Percentiles rank a stretch among this genome's conserved stretches.
Evolutionary conservation across 2,888 invertebrate genomes (phyloP).

Genomic region (Yponomeuta evonymella): DNA sequence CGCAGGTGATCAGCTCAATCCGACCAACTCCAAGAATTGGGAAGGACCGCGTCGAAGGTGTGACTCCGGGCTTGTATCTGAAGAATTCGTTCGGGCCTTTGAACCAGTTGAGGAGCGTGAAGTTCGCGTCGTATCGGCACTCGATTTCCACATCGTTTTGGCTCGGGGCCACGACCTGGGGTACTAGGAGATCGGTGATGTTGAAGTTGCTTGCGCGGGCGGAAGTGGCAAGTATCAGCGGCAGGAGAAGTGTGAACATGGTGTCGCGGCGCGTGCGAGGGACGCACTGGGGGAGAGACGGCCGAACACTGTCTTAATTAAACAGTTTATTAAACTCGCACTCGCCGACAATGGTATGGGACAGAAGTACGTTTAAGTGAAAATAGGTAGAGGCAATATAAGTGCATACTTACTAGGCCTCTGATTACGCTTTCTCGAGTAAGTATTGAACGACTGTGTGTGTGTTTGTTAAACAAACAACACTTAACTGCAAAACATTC

Average conservation of each 20-base stretch:
- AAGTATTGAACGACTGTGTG: no score
- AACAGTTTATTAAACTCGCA: constrained; percentile 69
- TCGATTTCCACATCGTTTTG: constrained; percentile 54
- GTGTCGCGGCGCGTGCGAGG: constrained; percentile 52
- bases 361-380: not conserved
- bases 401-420: no score
- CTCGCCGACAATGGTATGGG: not conserved
- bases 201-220: constrained; percentile 45
- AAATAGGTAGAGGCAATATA: no score
- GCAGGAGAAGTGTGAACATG: constrained; percentile 48
- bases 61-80: constrained; percentile 54
- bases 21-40: constrained; percentile 54
- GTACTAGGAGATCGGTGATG: constrained; percentile 55
- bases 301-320: constrained; percentile 65
- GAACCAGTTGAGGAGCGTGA: constrained; percentile 64
- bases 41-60: constrained; percentile 56
- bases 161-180: constrained; percentile 44
- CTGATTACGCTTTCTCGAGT: no score
- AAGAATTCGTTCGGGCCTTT: constrained; percentile 63
- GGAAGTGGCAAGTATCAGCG: constrained; percentile 31
- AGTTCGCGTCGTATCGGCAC: constrained; percentile 64
- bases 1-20: constrained; percentile 53
- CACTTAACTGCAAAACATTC: no score
- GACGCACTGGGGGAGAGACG: constrained; percentile 50
- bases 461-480: no score